Evolutionary conservation across 2,797 vertebrate species (phyloP), one percentile per base, ranked within the genome.

Genomic region (Antennarius maculatus): DNA sequence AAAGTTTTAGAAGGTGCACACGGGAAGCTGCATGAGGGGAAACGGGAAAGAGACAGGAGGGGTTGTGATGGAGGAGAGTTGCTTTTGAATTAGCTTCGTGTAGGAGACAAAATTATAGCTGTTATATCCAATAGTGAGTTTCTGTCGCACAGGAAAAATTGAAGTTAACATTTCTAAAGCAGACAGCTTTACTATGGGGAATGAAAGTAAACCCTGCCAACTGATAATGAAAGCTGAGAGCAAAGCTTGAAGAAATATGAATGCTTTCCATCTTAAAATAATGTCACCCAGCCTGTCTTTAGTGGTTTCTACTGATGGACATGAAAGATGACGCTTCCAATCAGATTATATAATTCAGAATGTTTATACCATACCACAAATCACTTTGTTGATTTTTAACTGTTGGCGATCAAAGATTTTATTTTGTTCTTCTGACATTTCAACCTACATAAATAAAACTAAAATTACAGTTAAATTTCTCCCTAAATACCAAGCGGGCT

Each of bases 1-100:
- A 89, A 91, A 88, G 85, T 90, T 89, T 69, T 78, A 89, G 77
- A 72, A 86, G 82, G 66, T 28, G 29, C 70, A 58, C 53, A 31
- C 66, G 8, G 5, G 8, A 1, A 73, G 67, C 78, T 63, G 75
- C 64, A 76, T 46, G 74, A 74, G 66, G 55, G 59, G 69, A 68
- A 71, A 34, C 31, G 4, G 31, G n/a, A 72, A 72, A n/a, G 15
- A 46, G 42, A n/a, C 41, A 18, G 17, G 34, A 13, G 1, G 15
- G 61, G 37, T 31, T 51, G 46, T 16, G 28, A 50, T 3, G 13
- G 14, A 43, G 7, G n/a, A 76, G 69, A 52, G 68, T 10, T 49
- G 69, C 57, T 77, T 88, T 77, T 80, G 82, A 88, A 87, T 87
- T 81, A 70, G 71, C 69, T 68, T 56, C 56, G 54, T 59, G 79